Evolutionary conservation across 2,888 invertebrate species (phyloP), one percentile per base, ranked within the genome.

Genomic region (Ethmia dodecea): DNA sequence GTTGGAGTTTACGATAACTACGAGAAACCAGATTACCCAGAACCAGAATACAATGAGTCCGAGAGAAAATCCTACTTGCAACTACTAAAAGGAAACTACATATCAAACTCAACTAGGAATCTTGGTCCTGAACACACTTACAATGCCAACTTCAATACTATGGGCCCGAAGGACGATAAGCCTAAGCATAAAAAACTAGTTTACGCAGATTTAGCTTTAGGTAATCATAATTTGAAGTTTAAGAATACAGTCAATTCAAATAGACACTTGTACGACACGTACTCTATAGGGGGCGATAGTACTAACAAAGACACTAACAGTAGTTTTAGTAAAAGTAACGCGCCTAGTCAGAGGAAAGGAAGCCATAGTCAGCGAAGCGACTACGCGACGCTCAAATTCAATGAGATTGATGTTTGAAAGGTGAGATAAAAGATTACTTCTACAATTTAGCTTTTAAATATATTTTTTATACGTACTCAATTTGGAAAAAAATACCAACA

Each of bases 191-290:
- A 86, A 72, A 86, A 84, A 53, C 63, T 87, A 73, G 86, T 87
- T 32, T 87, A 87, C 52, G 87, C 87, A 46, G 87, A 87, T 57
- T 65, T 87, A 78, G 87, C 87, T 22, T 73, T 87, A 77, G 86
- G 84, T 59, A 87, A 87, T 61, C 87, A 87, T 75, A 87, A 87
- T 70, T 66, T 87, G 71, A 87, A 87, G 58, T 87, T 87, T 78
- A 87, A 87, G 63, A 87, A 87, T 66, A 87, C 87, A 53, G 87
- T 87, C 72, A 87, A 87, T 78, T 87, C 87, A 44, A 87, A 87
- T 76, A 80, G 86, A 68, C 87, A 86, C 56, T 74, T 87, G 60
- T 87, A 86, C 63, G 86, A 83, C 58, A 86, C 86, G 38, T 86
- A 86, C 64, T 64, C 84, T 62, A 75, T 81, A 74, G 76, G 78